These are phyloP conservation scores for Onychomys arenicola DNA, from an alignment of 2,797 vertebrate genomes.

Conservation along the genomic window DNA sequence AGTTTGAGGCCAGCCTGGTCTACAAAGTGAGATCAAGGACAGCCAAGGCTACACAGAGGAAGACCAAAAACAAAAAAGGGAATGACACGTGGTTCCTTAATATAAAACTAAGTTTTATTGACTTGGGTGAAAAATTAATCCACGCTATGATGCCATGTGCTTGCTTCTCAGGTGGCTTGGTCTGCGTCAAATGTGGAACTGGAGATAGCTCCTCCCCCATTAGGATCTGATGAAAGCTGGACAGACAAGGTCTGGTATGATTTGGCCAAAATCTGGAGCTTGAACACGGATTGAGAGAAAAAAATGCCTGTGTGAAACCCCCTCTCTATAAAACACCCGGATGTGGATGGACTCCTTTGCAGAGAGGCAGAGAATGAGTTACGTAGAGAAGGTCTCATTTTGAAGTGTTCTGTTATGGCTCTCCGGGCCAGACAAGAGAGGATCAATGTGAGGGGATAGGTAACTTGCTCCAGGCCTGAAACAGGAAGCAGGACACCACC, in stretches of 20 bases:
- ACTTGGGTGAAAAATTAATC: conserved; percentile 37
- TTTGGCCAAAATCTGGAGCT: conserved; percentile 45
- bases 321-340: background rate
- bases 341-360: background rate
- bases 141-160: background rate
- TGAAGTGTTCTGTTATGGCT: background rate
- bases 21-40: background rate
- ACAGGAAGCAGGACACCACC: background rate
- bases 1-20: background rate
- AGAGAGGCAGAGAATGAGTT: background rate
- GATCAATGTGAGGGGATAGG: too few species aligned
- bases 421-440: background rate
- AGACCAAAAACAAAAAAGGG: background rate
- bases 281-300: background rate
- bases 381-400: background rate
- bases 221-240: background rate
- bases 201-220: background rate
- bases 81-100: background rate
- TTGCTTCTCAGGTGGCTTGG: conserved; percentile 34
- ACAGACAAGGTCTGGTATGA: background rate
- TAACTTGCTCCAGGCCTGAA: background rate
- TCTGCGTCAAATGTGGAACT: background rate
- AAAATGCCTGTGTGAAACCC: background rate
- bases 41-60: background rate
- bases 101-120: conserved; percentile 30